phyloP scores from a whole-genome alignment of 1,140 invertebrate species.

The Kradibia gibbosae region DNA sequence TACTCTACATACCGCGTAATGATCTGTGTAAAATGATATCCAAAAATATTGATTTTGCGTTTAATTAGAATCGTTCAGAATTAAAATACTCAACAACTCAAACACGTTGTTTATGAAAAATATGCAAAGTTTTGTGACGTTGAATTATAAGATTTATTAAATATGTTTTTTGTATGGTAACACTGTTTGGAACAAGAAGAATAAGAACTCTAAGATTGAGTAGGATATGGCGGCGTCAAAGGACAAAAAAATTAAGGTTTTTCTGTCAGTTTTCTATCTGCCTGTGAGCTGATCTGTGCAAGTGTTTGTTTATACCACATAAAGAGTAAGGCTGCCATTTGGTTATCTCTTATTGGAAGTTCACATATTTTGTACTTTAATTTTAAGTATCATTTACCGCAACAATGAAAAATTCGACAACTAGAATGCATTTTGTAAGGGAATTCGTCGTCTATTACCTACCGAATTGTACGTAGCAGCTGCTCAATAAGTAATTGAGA shows the following conservation, averaged over 20 bases:
- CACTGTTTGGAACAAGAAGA: conserved; percentile 21
- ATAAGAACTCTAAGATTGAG: conserved; percentile 23
- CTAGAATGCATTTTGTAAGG: conserved; percentile 22
- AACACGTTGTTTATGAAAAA: neutral
- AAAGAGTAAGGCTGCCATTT: conserved; percentile 6
- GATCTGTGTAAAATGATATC: too few species aligned
- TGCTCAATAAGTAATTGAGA: conserved; percentile 34
- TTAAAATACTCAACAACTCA: neutral
- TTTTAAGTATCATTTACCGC: neutral
- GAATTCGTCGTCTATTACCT: conserved; percentile 25
- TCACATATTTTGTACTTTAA: neutral
- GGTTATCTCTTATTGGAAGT: neutral
- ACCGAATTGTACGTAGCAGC: conserved; percentile 37
- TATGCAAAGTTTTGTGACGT: neutral
- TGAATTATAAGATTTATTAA: neutral
- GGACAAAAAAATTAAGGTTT: conserved; percentile 28
- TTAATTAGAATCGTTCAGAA: too few species aligned
- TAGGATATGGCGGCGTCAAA: conserved; percentile 36
- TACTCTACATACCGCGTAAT: too few species aligned
- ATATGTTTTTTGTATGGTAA: conserved; percentile 17
- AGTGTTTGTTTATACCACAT: conserved; percentile 47
- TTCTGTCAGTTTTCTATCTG: conserved; percentile 32
- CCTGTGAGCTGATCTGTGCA: conserved; percentile 19
- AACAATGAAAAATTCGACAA: conserved; percentile 22
- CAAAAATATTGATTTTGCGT: too few species aligned